phyloP scores from a whole-genome alignment of 2,888 invertebrate genomes.

The Xestia ashworthii region DNA sequence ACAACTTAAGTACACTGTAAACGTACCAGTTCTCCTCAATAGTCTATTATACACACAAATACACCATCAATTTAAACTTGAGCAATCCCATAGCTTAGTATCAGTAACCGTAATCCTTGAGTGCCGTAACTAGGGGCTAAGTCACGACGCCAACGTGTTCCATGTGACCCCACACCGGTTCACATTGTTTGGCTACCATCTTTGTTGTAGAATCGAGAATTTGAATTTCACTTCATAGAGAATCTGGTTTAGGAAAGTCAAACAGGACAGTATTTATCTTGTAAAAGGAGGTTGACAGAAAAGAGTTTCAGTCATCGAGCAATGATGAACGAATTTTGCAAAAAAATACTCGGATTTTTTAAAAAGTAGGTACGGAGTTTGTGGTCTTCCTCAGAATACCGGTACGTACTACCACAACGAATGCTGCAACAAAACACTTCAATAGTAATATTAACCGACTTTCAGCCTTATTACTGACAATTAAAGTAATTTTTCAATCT shows the following conservation, averaged over 20 bases:
- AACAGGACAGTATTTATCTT: neutral
- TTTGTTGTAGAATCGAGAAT: constrained; percentile 28
- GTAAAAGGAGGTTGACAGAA: neutral
- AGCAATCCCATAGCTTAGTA: constrained; percentile 47
- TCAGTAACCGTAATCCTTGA: constrained; percentile 39
- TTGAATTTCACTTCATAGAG: constrained; percentile 57
- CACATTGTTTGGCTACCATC: constrained; percentile 41
- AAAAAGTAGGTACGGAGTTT: neutral
- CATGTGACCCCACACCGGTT: constrained; percentile 52
- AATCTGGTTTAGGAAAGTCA: constrained; percentile 33
- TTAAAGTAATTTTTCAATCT: too few relatives aligned
- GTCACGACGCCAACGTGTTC: constrained; percentile 63
- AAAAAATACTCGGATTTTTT: neutral
- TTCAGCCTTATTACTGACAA: neutral
- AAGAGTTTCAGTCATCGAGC: neutral
- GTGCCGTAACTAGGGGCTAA: constrained; percentile 45
- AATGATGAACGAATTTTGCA: neutral
- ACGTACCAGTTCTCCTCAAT: constrained; percentile 9
- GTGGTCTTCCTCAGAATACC: neutral
- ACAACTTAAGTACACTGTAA: neutral
- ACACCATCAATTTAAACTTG: constrained; percentile 46
- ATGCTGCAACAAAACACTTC: too few relatives aligned
- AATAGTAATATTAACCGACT: too few relatives aligned
- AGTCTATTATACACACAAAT: constrained; percentile 11
- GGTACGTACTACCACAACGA: neutral